phyloP scores from a whole-genome alignment of 2,888 invertebrate genomes.

The Coenonympha arcania region DNA sequence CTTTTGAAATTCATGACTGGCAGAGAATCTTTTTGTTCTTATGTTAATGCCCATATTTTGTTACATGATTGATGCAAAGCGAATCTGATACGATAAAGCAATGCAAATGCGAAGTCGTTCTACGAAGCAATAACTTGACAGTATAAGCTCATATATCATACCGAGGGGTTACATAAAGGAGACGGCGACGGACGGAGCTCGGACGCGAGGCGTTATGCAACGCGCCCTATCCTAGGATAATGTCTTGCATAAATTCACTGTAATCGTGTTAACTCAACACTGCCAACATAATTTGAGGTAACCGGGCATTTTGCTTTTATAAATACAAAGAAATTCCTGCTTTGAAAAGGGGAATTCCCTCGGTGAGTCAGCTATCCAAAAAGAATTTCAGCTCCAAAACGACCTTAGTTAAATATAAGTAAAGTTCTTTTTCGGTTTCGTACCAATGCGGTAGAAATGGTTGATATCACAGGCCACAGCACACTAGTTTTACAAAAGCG shows the following conservation, averaged over 20 bases:
- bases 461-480: no score
- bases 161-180: constrained; percentile 64
- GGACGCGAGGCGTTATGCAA: constrained; percentile 72
- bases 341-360: constrained; percentile 22
- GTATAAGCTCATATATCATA: constrained; percentile 62
- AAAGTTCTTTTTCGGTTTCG: neutral
- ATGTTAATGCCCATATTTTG: constrained; percentile 5
- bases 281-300: constrained; percentile 62
- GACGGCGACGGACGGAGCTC: constrained; percentile 50
- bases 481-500: no score
- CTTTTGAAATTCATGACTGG: neutral
- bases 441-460: no score
- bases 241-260: constrained; percentile 71
- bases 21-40: constrained; percentile 5
- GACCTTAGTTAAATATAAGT: neutral
- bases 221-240: constrained; percentile 64
- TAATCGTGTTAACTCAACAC: constrained; percentile 65
- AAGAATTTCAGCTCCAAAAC: constrained; percentile 13
- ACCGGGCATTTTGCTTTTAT: constrained; percentile 40
- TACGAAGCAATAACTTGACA: constrained; percentile 62
- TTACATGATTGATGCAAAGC: constrained; percentile 34
- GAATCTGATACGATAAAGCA: constrained; percentile 36
- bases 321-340: constrained; percentile 24
- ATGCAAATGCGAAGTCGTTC: constrained; percentile 49
- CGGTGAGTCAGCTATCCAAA: constrained; percentile 17